These are phyloP conservation scores for Melanaphis sacchari DNA, from an alignment of 1,140 invertebrate genomes.

Conservation along the genomic window DNA sequence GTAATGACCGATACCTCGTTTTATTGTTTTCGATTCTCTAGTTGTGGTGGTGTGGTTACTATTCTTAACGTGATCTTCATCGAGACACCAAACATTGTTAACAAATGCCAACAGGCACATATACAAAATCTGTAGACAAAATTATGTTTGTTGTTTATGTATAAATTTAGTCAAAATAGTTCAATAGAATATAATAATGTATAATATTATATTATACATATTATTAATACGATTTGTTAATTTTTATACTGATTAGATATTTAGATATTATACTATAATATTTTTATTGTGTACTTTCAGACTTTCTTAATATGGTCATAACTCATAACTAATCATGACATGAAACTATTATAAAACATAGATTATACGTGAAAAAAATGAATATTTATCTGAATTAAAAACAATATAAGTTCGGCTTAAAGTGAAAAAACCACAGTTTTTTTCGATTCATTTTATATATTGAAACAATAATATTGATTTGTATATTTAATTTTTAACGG, in stretches of 20 bases:
- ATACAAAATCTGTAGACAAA: constrained; percentile 8
- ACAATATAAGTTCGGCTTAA: neutral
- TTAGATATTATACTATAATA: neutral
- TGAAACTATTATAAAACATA: no score
- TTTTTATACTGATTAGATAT: neutral
- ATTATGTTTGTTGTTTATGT: neutral
- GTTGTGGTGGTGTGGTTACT: neutral
- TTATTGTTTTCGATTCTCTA: constrained; percentile 8
- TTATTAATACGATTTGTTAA: neutral
- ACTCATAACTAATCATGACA: no score
- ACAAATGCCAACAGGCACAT: neutral
- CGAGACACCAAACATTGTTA: neutral
- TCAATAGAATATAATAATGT: no score
- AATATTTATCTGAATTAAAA: neutral
- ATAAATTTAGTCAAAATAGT: no score
- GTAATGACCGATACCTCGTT: constrained; percentile 12
- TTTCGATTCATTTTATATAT: neutral
- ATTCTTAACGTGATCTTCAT: neutral
- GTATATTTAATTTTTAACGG: neutral
- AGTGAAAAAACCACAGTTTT: neutral
- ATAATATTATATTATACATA: neutral
- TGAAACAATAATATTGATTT: neutral
- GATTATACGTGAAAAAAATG: neutral
- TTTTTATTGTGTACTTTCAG: neutral
- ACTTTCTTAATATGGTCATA: no score